Conservation (phyloP, 2,797 vertebrate species). For the Sorex maritimensis region DNA sequence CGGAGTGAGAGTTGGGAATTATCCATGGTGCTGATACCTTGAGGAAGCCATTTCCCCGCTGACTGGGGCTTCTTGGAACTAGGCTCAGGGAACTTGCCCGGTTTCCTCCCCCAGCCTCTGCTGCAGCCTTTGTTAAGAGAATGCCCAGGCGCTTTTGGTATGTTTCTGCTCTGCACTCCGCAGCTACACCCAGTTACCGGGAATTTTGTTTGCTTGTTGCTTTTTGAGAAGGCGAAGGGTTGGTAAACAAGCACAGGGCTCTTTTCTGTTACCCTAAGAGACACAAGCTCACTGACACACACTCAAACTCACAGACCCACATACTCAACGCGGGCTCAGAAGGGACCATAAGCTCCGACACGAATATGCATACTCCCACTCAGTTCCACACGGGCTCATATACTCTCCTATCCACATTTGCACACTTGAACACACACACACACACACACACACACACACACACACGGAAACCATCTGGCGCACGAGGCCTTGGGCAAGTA, state of each 20-base stretch:
- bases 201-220: slow-evolving; percentile 1
- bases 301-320: background rate
- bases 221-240: slow-evolving; percentile 32
- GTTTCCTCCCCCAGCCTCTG: background rate
- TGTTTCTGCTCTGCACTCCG: background rate
- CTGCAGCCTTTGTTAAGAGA: slow-evolving; percentile 39
- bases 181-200: background rate
- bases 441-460: background rate
- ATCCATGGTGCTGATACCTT: slow-evolving; percentile 89
- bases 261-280: slow-evolving; percentile 80
- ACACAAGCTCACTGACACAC: background rate
- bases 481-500: background rate
- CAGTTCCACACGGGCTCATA: background rate
- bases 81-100: background rate
- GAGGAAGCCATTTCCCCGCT: background rate
- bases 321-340: background rate
- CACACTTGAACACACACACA: background rate
- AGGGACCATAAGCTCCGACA: no score
- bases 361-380: background rate
- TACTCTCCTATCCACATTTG: background rate
- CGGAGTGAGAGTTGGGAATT: slow-evolving; percentile 73
- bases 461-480: background rate
- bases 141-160: background rate
- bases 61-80: background rate
- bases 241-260: slow-evolving; percentile 17